phyloP scores from a whole-genome alignment of 2,888 invertebrate species.

The Rhingia campestris region DNA sequence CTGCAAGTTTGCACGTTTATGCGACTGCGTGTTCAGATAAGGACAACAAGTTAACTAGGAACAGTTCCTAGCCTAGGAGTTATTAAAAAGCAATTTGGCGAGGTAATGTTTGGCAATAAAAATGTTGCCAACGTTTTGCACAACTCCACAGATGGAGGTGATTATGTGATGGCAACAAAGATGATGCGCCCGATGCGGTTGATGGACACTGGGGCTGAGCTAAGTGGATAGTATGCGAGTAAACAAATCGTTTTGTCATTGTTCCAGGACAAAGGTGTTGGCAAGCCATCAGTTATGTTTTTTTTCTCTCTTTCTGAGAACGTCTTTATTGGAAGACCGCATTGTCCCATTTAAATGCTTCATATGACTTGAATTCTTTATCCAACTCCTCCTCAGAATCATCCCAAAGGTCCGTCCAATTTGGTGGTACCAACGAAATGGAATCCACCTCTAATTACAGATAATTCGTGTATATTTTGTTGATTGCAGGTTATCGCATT shows the following conservation, averaged over 20 bases:
- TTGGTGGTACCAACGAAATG: not conserved
- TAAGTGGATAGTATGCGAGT: too few species aligned
- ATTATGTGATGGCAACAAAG: slow-evolving; percentile 12
- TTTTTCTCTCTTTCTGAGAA: too few species aligned
- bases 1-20: slow-evolving; percentile 2
- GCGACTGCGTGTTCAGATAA: slow-evolving; percentile 51
- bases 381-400: not conserved
- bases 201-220: too few species aligned
- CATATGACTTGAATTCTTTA: too few species aligned
- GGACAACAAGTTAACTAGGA: slow-evolving; percentile 34
- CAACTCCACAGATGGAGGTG: slow-evolving; percentile 26
- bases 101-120: slow-evolving; percentile 39
- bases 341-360: too few species aligned
- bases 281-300: too few species aligned
- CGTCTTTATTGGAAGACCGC: too few species aligned
- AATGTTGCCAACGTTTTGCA: slow-evolving; percentile 46
- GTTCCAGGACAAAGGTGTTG: too few species aligned
- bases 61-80: slow-evolving; percentile 47
- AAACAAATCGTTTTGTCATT: too few species aligned
- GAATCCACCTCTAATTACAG: slow-evolving; percentile 42
- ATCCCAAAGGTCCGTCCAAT: not conserved
- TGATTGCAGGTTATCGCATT: slow-evolving; percentile 60
- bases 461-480: slow-evolving; percentile 63
- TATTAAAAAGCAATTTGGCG: slow-evolving; percentile 69
- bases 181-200: not conserved